Base-by-base conservation (phyloP, 2,113 vertebrate genomes). In the Circaetus gallicus region DNA sequence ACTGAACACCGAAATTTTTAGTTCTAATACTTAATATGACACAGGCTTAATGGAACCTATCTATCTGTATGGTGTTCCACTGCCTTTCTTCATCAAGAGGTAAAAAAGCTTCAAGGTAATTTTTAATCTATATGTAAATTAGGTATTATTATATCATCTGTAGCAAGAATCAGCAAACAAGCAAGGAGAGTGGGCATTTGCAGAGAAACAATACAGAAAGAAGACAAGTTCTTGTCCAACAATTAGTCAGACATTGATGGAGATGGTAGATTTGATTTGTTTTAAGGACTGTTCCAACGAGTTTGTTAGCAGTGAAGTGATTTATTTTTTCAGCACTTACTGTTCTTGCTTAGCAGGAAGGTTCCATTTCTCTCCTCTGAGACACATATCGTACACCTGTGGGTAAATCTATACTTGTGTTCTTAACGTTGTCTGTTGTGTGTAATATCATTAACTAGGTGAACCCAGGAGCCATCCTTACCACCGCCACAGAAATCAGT, bases 51-150 rank as follows among this genome's bases (percentile, higher is more conserved):
- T 94, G 40, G 63, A 97, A 95, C 28, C 47, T 90, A 36, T 95
- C 40, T 69, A 70, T 96, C 78, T 92, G 28, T 52, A 40, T 63
- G 72, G 66, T 94, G 49, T 96, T 97, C 67, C 74, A 87, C 92
- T 96, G 90, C 91, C 91, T 98, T 97, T 97, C 55, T 63, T 97
- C 85, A 95, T 95, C 66, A 95, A 96, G 42, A 71, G 52, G 32
- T 96, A 97, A 98, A 97, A 96, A 95, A 94, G 26, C 80, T 94
- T 97, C 88, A 95, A 97, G 63, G 83, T 97, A 97, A 97, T 97
- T 97, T 97, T 98, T 97, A 98, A 98, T 98, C 93, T 98, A 85
- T 96, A 96, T 98, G 95, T 96, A 98, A 98, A 97, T 97, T 84
- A 96, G 74, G 25, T 92, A 96, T 96, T 97, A 96, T 81, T 97